Base-by-base conservation (phyloP, 2,888 invertebrate species). In the Acrobasis suavella region DNA sequence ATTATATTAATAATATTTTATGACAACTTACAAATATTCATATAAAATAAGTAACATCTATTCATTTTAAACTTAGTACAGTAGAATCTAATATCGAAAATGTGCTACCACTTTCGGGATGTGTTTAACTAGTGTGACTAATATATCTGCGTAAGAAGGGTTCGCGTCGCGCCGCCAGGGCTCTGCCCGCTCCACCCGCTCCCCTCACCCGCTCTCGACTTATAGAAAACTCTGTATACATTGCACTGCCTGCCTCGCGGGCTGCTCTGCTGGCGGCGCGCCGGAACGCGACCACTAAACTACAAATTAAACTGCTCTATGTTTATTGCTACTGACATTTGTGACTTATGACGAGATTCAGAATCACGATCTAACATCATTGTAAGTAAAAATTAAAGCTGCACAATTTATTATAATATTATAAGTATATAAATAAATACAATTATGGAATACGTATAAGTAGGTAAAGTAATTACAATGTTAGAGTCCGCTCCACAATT, bases 1-100 rank as follows among this genome's bases (percentile, higher is more conserved):
- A 92, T 92, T 92, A 92, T 92, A 92, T 91, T 92, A 92, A 91
- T 91, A 91, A 91, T 91, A 91, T 92, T 92, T 91, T 91, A 92
- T 92, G 92, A 91, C 91, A 89, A 91, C 91, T 91, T 92, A 92
- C 89, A 91, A 92, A 90, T 87, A 91, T 89, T 89, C 86, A 89
- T 92, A 90, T 92, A 92, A 92, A 90, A 92, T 85, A 88, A 92
- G 89, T 92, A 92, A 92, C 91, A 91, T 91, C 91, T 92, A 92
- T 91, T 88, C 82, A 78, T 85, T 89, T 89, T 82, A 86, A 90
- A 78, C 85, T 89, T 89, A 91, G 85, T 89, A 87, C 83, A 85
- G 87, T 87, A 83, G 80, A 87, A 83, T 85, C 87, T 84, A 78
- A 80, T 83, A 88, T 86, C 87, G 90, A 89, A 90, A 89, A 89